phyloP scores from a whole-genome alignment of 2,113 vertebrate genomes.

The Tympanuchus pallidicinctus region DNA sequence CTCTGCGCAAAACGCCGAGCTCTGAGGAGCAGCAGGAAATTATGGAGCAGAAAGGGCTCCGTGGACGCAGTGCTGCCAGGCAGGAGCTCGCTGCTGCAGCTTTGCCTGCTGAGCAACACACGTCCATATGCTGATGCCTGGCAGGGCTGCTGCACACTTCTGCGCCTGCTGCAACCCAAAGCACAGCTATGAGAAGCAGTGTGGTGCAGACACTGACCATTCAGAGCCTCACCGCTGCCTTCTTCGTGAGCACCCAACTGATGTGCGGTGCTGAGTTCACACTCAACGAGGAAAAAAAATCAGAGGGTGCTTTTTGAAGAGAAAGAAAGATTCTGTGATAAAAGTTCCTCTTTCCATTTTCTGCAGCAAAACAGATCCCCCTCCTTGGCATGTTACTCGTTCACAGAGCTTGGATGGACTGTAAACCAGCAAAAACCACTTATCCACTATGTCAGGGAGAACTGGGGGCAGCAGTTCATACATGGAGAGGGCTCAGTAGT shows the following conservation, averaged over 20 bases:
- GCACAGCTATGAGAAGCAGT: neutral
- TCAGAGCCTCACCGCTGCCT: neutral
- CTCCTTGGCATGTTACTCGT: neutral
- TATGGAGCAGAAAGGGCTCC: too few relatives aligned
- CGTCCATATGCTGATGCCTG: neutral
- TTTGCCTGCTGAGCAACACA: neutral
- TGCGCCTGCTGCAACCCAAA: neutral
- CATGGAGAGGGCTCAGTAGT: rapidly evolving
- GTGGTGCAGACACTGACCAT: neutral
- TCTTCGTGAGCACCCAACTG: neutral
- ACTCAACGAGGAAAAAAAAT: neutral
- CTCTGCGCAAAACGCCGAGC: too few relatives aligned
- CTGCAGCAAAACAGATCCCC: neutral
- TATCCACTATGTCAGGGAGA: neutral
- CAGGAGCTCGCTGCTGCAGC: too few relatives aligned
- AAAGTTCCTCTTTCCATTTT: neutral
- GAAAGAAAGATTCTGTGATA: neutral
- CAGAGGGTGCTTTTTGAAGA: neutral
- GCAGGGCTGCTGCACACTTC: neutral
- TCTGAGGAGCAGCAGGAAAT: too few relatives aligned
- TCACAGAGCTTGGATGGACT: neutral
- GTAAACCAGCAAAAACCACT: neutral
- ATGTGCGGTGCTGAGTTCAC: neutral
- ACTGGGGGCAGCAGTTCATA: neutral
- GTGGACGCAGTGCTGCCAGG: too few relatives aligned